phyloP scores from a whole-genome alignment of 2,113 vertebrate species.

The Egretta garzetta region DNA sequence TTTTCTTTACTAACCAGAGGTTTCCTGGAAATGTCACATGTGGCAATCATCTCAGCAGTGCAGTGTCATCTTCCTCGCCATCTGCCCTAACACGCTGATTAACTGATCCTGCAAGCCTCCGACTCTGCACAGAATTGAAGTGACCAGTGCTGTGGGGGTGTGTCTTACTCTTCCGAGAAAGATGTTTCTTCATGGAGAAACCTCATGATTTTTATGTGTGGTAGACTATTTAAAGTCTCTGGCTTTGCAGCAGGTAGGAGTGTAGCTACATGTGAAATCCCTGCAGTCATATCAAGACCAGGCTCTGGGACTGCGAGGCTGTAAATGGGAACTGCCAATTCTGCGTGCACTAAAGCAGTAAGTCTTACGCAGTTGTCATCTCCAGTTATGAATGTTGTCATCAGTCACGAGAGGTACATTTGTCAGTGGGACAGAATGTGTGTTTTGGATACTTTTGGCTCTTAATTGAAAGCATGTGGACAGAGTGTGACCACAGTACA shows the following conservation, averaged over 20 bases:
- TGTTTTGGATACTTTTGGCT: background rate
- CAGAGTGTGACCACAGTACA: background rate
- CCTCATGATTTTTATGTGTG: accelerated
- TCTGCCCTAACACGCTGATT: background rate
- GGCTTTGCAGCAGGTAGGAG: background rate
- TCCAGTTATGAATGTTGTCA: background rate
- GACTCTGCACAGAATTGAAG: background rate
- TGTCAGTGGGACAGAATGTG: background rate
- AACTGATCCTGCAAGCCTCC: background rate
- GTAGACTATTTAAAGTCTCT: too few relatives aligned
- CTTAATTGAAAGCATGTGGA: background rate
- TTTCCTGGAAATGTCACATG: background rate
- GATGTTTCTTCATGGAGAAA: background rate
- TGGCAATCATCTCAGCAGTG: background rate
- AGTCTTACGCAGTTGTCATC: background rate
- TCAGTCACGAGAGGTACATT: background rate
- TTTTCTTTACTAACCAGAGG: background rate
- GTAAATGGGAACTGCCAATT: background rate
- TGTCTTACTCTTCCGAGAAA: background rate
- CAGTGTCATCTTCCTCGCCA: background rate
- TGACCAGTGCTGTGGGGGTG: background rate
- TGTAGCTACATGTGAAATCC: accelerated
- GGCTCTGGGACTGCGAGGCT: background rate
- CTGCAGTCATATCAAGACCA: accelerated
- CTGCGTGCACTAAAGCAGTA: accelerated